A percentile compares a stretch with the other conserved stretches of the same genome.
Conservation (phyloP, 2,888 invertebrate species). For the Oeneis ivallda region DNA sequence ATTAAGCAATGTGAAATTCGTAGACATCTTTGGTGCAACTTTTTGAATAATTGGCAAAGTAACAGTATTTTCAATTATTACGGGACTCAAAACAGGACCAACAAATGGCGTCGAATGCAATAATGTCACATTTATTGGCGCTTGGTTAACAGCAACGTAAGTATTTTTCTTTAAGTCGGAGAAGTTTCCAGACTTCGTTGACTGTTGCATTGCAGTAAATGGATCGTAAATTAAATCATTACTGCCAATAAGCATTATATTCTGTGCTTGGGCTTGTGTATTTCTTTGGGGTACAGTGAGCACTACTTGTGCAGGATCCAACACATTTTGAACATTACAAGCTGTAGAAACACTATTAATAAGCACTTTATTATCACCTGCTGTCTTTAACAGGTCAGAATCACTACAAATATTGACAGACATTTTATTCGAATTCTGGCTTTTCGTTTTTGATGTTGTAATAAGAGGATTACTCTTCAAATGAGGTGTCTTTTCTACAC, state of each 20-base stretch:
- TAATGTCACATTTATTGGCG: constrained; percentile 50
- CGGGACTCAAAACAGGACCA: constrained; percentile 51
- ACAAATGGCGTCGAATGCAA: constrained; percentile 55
- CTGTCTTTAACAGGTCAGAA: constrained; percentile 3
- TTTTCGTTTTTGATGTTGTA: not conserved
- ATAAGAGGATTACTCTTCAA: constrained; percentile 1
- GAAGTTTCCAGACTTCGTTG: constrained; percentile 36
- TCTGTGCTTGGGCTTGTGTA: constrained; percentile 43
- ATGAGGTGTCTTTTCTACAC: not conserved
- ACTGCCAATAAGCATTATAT: constrained; percentile 54
- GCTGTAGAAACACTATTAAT: constrained; percentile 1
- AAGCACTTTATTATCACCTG: not conserved
- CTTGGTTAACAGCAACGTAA: constrained; percentile 48
- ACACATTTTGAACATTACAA: constrained; percentile 2
- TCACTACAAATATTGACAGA: constrained; percentile 2
- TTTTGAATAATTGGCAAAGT: constrained; percentile 40
- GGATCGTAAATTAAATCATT: constrained; percentile 56
- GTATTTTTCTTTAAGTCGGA: constrained; percentile 43
- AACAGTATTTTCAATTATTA: constrained; percentile 53
- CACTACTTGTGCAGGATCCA: constrained; percentile 28
- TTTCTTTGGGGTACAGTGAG: constrained; percentile 45
- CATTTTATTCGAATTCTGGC: constrained; percentile 1
- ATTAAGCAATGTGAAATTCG: not conserved
- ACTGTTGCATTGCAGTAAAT: constrained; percentile 46
- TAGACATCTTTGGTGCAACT: constrained; percentile 27